Conservation (phyloP, 1,140 invertebrate species). For the Procambarus clarkii region DNA sequence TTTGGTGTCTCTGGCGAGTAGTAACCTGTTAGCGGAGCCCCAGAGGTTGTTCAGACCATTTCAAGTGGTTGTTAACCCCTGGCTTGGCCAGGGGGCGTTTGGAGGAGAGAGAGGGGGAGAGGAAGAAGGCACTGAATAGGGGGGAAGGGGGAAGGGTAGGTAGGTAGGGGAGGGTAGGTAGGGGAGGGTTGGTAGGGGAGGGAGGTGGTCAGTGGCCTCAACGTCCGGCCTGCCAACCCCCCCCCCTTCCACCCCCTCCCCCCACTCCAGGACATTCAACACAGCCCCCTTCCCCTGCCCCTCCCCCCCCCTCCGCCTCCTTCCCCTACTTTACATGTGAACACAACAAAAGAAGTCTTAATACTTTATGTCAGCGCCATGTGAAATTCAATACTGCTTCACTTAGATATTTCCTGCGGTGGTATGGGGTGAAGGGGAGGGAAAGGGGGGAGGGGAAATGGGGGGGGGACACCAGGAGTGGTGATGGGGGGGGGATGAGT, state of each 20-base stretch:
- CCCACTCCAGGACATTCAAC: constrained; percentile 21
- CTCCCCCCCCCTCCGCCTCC: neutral
- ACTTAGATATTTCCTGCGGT: constrained; percentile 16
- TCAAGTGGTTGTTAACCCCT: too few relatives aligned
- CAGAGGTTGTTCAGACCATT: too few relatives aligned
- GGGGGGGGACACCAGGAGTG: neutral
- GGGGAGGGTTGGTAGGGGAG: neutral
- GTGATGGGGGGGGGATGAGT: neutral
- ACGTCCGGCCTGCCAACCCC: neutral
- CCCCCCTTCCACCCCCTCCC: neutral
- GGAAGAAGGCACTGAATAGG: neutral
- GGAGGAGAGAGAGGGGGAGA: neutral
- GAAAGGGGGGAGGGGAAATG: neutral
- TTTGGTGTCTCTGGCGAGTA: too few relatives aligned
- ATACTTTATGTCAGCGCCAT: constrained; percentile 43
- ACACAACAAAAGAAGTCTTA: constrained; percentile 51
- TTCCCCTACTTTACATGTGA: constrained; percentile 44
- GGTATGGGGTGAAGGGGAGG: neutral
- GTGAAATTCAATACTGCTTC: constrained; percentile 51
- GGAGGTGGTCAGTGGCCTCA: neutral
- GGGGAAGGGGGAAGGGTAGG: neutral
- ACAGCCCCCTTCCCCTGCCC: too few relatives aligned
- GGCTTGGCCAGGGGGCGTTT: too few relatives aligned
- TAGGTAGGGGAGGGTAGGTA: neutral
- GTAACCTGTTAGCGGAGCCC: too few relatives aligned